A percentile compares a stretch with the other conserved stretches of the same genome.
Conservation (phyloP, 1,140 invertebrate species). For the Liolophura sinensis region DNA sequence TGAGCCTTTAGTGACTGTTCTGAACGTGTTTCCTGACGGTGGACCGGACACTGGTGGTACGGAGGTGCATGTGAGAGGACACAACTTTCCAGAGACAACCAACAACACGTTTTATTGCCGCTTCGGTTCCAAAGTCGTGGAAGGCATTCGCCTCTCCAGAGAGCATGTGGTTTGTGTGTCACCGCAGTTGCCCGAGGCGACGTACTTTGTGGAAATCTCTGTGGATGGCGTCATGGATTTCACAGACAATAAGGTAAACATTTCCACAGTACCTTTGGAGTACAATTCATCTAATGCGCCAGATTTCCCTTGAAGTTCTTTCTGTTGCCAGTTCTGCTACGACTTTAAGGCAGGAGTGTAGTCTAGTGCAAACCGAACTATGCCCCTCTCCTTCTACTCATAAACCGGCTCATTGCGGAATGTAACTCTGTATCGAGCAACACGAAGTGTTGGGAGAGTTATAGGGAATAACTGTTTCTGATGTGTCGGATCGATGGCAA, state of each 20-base stretch:
- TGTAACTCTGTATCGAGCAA: too few species aligned
- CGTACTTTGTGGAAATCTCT: constrained; percentile 19
- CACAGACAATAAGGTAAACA: constrained; percentile 22
- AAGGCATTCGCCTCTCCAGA: constrained; percentile 20
- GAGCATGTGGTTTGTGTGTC: constrained; percentile 22
- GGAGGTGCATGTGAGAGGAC: constrained; percentile 29
- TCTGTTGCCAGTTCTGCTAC: too few species aligned
- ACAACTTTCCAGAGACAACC: constrained; percentile 27
- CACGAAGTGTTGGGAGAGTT: too few species aligned
- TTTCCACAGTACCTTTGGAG: not conserved
- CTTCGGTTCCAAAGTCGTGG: constrained; percentile 15
- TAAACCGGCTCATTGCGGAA: too few species aligned
- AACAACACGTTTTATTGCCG: constrained; percentile 18
- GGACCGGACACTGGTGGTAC: constrained; percentile 25
- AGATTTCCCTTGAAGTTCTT: too few species aligned
- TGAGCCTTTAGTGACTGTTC: constrained; percentile 20
- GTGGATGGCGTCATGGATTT: constrained; percentile 12
- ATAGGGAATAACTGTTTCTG: too few species aligned
- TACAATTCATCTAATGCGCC: too few species aligned
- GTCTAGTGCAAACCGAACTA: too few species aligned
- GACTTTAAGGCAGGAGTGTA: too few species aligned
- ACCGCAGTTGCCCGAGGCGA: constrained; percentile 12
- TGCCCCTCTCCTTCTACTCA: too few species aligned
- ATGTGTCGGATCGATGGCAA: too few species aligned
- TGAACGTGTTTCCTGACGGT: constrained; percentile 21